Conservation (phyloP, 2,113 vertebrate species). For the Delphinus delphis region DNA sequence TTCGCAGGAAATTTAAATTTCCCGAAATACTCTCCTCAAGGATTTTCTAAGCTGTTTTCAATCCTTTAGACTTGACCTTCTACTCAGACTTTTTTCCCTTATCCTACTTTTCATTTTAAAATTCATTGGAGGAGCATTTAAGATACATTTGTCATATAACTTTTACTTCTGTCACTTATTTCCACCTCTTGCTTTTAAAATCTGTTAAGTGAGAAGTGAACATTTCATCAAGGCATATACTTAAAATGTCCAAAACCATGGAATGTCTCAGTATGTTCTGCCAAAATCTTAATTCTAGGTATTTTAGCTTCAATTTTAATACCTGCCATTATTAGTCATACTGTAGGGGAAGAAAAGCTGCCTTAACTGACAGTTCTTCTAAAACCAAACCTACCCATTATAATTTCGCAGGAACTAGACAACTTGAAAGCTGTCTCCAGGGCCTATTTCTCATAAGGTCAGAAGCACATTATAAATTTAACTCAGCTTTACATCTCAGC, state of each 20-base stretch:
- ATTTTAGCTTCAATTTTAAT: slow-evolving; percentile 70
- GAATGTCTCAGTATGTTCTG: background rate
- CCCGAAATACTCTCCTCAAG: background rate
- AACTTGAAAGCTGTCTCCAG: slow-evolving; percentile 25
- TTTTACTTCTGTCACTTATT: slow-evolving; percentile 32
- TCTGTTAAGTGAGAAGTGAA: background rate
- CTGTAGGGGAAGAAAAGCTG: slow-evolving; percentile 55
- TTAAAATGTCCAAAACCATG: slow-evolving; percentile 48
- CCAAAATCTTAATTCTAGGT: background rate
- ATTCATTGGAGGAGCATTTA: background rate
- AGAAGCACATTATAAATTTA: background rate
- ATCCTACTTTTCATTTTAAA: slow-evolving; percentile 35
- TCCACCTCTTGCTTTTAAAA: slow-evolving; percentile 35
- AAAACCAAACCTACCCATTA: slow-evolving; percentile 39
- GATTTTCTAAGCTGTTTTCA: background rate
- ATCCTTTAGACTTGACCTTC: background rate
- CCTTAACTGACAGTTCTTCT: slow-evolving; percentile 46
- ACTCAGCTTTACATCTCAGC: background rate
- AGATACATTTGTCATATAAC: slow-evolving; percentile 7
- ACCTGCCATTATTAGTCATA: slow-evolving; percentile 70
- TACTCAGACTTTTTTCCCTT: background rate
- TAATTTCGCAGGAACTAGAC: background rate
- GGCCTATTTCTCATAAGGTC: slow-evolving; percentile 2
- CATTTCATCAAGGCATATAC: background rate
- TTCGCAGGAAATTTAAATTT: background rate